These are phyloP conservation scores for Hemicordylus capensis DNA, from an alignment of 2,113 vertebrate species.

Conservation along the genomic window DNA sequence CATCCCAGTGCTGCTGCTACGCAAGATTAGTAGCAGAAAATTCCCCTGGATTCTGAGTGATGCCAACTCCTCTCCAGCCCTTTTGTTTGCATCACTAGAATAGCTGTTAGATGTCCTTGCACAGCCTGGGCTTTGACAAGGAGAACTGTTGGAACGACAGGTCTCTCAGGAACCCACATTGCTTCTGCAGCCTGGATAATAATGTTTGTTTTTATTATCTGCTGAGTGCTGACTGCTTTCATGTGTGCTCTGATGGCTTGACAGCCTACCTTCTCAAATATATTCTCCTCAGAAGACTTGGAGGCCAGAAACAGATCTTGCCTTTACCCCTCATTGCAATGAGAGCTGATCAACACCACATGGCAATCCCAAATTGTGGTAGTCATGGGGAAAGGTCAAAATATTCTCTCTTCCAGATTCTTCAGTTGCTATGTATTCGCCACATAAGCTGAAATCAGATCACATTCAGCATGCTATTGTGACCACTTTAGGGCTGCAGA, in stretches of 20 bases:
- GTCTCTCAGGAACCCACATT: background rate
- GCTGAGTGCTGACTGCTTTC: background rate
- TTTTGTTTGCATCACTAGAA: background rate
- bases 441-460: too few relatives aligned
- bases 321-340: background rate
- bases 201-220: conserved; percentile 1
- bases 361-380: background rate
- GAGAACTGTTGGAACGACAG: background rate
- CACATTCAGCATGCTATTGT: too few relatives aligned
- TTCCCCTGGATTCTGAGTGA: background rate
- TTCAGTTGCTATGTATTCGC: too few relatives aligned
- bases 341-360: background rate
- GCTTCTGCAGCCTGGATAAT: background rate
- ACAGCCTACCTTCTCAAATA: background rate
- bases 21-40: background rate
- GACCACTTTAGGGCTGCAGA: too few relatives aligned
- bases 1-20: background rate
- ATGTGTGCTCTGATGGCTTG: background rate
- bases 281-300: background rate
- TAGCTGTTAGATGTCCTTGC: background rate
- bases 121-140: background rate
- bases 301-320: background rate
- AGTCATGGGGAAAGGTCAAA: too few relatives aligned
- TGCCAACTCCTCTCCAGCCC: background rate
- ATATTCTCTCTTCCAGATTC: too few relatives aligned